Conservation (phyloP, 2,888 invertebrate genomes). For the Drosophila mayaguana region DNA sequence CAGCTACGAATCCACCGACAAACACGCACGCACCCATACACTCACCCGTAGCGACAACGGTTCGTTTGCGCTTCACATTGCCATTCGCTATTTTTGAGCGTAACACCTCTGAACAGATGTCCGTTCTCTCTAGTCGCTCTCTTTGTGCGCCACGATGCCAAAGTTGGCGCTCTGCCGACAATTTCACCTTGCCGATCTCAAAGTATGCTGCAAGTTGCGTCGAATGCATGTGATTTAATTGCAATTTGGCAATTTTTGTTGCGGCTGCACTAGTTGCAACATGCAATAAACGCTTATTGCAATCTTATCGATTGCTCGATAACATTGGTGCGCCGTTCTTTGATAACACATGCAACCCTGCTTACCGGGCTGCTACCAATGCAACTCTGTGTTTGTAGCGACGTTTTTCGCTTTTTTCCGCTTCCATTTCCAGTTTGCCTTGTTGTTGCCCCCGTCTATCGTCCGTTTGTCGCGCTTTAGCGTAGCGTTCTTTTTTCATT, state of each 20-base stretch:
- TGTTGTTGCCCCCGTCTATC: conserved; percentile 65
- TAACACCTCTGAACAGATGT: conserved; percentile 33
- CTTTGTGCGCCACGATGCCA: conserved; percentile 35
- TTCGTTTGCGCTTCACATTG: conserved; percentile 68
- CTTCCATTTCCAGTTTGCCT: conserved; percentile 78
- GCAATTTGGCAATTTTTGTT: neutral
- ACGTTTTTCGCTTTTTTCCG: conserved; percentile 71
- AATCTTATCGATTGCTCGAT: conserved; percentile 68
- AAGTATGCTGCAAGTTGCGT: neutral
- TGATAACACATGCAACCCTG: conserved; percentile 66
- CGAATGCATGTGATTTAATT: conserved; percentile 1
- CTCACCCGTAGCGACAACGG: conserved; percentile 42
- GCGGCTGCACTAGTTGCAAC: conserved; percentile 20
- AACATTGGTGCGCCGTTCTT: conserved; percentile 32
- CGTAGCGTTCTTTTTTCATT: conserved; percentile 73
- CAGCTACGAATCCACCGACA: conserved; percentile 36
- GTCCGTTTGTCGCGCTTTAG: conserved; percentile 69
- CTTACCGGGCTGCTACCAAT: conserved; percentile 62
- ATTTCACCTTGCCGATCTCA: conserved; percentile 28
- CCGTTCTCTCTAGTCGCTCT: conserved; percentile 39
- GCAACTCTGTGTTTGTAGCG: conserved; percentile 77
- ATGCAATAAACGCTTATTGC: conserved; percentile 28
- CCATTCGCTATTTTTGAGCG: conserved; percentile 75
- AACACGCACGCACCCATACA: conserved; percentile 29
- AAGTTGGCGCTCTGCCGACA: conserved; percentile 26